Evolutionary conservation across 2,797 vertebrate genomes (phyloP), one percentile per base, ranked within the genome.

Genomic region (Argyrosomus regius): DNA sequence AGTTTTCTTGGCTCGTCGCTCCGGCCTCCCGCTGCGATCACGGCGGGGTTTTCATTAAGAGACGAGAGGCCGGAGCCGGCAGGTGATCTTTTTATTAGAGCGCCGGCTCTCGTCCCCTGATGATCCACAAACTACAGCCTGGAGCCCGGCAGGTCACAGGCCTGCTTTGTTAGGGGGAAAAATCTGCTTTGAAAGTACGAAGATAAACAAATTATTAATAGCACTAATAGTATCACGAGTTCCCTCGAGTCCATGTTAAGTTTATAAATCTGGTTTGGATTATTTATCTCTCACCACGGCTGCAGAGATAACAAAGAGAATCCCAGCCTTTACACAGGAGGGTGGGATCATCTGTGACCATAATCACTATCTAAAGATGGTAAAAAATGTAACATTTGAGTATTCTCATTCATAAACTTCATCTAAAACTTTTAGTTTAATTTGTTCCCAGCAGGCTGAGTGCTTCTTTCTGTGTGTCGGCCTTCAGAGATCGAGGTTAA

Each of bases 41-140:
- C 88, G 0, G 53, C 78, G 0, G 74, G 84, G 67, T 48, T 87
- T 39, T 77, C 61, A 4, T 72, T 77, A 39, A 24, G 60, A 85
- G 83, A 31, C 24, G 61, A 75, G 72, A 77, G 64, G 72, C 77
- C 39, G 24, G 12, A 3, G 58, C 81, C 0, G 35, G 58, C 3
- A 65, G 72, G 78, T 24, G 85, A 84, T 87, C 72, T 54, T 80
- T 80, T 83, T 62, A 48, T 83, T 28, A 68, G 50, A 76, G 75
- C 62, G 13, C 6, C 6, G 6, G 12, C 46, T 76, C 46, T 76
- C 64, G 4, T 75, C 83, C 74, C 75, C 48, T 7, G 59, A 72
- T 76, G 65, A 63, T 73, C 72, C 75, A 0, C 78, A 13, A 35
- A 56, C 73, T 56, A 4, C 69, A 53, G 69, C 35, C 59, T 41